Base-by-base conservation (phyloP, 2,888 invertebrate genomes). In the Nymphalis c-album region DNA sequence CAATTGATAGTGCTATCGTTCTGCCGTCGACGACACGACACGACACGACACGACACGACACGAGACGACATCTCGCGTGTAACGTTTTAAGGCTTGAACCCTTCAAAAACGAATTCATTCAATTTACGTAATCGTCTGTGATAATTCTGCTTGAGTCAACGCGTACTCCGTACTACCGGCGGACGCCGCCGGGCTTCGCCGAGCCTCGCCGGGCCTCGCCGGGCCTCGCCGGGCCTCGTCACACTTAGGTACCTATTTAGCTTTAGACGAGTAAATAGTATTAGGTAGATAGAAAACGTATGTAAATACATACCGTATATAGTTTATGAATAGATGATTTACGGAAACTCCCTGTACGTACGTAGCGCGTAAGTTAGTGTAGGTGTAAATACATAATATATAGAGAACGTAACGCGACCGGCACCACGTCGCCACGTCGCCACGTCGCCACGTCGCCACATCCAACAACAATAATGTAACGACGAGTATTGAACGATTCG, bases 251-350 rank as follows among this genome's bases (percentile, higher is more conserved):
- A 46, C 53, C 47, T 63, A 60, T 55, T 35, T 64, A 62, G 68
- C 22, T 50, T 64, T 60, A 68, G 68, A 67, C 64, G 63, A 68
- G 60, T 67, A 71, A 61, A 67, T 31, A 31, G 6, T 31, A 66
- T 64, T 64, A 18, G 22, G 22, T 22, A 22, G 66, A 63, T 63
- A 60, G 59, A 69, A 69, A 66, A 63, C 63, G 75, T 68, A 73
- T 76, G 76, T 78, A 75, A 72, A 77, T 75, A 77, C 70, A 67
- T 74, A 73, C 69, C 70, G 68, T 69, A 71, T 73, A 73, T 67
- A 58, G 53, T 46, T 63, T 68, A 68, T 57, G 40, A 40, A 53
- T 57, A 57, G 57, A 57, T 57, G 57, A 31, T 57, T 57, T 57
- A 57, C 26, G 26, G 40, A 57, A 35, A 57, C 40, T 57, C 35